A percentile compares a stretch with the other conserved stretches of the same genome.
Evolutionary conservation across 2,797 vertebrate species (phyloP).

Genomic region (Potorous gilbertii): DNA sequence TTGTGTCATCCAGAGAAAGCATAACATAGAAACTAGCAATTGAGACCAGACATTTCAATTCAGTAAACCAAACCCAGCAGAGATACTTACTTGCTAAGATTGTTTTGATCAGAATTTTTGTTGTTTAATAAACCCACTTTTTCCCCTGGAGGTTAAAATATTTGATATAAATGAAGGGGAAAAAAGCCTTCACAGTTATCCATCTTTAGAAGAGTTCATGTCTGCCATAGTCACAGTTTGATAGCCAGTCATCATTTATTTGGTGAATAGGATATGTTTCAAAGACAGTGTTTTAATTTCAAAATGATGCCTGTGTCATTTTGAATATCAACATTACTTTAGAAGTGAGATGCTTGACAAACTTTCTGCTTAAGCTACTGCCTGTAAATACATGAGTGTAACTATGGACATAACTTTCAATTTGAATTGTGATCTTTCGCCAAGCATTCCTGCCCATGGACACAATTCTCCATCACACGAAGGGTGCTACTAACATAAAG

Average conservation of each 20-base stretch:
- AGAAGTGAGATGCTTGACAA: neutral
- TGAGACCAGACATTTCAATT: slow-evolving; percentile 84
- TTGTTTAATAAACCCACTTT: slow-evolving; percentile 71
- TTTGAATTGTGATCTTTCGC: neutral
- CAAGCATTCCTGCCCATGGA: neutral
- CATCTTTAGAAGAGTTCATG: slow-evolving; percentile 16
- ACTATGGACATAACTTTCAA: neutral
- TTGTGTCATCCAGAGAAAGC: slow-evolving; percentile 82
- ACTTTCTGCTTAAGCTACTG: neutral
- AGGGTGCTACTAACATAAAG: neutral
- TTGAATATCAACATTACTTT: neutral
- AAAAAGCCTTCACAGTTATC: neutral
- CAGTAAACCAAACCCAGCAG: slow-evolving; percentile 77
- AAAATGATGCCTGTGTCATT: neutral
- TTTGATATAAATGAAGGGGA: slow-evolving; percentile 23
- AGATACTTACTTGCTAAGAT: slow-evolving; percentile 77
- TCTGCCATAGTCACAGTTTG: neutral
- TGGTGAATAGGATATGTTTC: neutral
- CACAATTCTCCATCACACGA: neutral
- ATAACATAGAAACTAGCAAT: slow-evolving; percentile 78
- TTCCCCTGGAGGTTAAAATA: slow-evolving; percentile 8
- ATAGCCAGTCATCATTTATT: neutral
- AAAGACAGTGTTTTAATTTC: neutral
- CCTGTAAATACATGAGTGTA: neutral
- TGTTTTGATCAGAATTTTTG: slow-evolving; percentile 80